Conservation (phyloP, 2,113 vertebrate species). For the Protomyctophum bolini region DNA sequence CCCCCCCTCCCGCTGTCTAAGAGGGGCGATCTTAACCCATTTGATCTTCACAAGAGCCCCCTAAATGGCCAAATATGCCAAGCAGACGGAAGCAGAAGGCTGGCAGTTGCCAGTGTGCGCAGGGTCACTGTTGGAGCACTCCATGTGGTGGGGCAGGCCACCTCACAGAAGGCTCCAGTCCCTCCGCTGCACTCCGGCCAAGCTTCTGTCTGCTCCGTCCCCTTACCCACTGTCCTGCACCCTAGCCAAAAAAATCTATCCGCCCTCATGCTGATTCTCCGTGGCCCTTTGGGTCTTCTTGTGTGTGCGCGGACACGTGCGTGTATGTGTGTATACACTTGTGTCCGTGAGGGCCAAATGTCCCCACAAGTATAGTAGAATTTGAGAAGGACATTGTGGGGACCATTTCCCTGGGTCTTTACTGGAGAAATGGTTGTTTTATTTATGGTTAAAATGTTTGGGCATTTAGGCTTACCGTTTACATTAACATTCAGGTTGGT, state of each 20-base stretch:
- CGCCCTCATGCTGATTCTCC: slow-evolving; percentile 70
- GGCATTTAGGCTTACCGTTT: too few relatives aligned
- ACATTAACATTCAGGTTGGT: too few relatives aligned
- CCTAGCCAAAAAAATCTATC: slow-evolving; percentile 71
- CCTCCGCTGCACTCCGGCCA: slow-evolving; percentile 70
- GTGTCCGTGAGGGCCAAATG: too few relatives aligned
- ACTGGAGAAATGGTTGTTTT: too few relatives aligned
- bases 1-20: slow-evolving; percentile 88
- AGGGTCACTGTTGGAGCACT: slow-evolving; percentile 90
- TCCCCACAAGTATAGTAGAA: too few relatives aligned
- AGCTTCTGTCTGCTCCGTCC: slow-evolving; percentile 76
- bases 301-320: slow-evolving; percentile 30
- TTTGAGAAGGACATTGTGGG: too few relatives aligned
- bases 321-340: too few relatives aligned
- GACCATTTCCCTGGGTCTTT: too few relatives aligned
- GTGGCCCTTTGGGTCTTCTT: slow-evolving; percentile 60
- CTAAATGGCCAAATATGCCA: slow-evolving; percentile 99
- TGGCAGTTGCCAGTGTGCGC: slow-evolving; percentile 92
- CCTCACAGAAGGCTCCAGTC: slow-evolving; percentile 80
- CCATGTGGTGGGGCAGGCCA: slow-evolving; percentile 80
- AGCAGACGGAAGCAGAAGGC: slow-evolving; percentile 96
- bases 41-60: slow-evolving; percentile 96
- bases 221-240: slow-evolving; percentile 60
- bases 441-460: too few relatives aligned
- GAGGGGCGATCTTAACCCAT: slow-evolving; percentile 98